Conservation (phyloP, 2,797 vertebrate species). For the Phaenicophaeus curvirostris region DNA sequence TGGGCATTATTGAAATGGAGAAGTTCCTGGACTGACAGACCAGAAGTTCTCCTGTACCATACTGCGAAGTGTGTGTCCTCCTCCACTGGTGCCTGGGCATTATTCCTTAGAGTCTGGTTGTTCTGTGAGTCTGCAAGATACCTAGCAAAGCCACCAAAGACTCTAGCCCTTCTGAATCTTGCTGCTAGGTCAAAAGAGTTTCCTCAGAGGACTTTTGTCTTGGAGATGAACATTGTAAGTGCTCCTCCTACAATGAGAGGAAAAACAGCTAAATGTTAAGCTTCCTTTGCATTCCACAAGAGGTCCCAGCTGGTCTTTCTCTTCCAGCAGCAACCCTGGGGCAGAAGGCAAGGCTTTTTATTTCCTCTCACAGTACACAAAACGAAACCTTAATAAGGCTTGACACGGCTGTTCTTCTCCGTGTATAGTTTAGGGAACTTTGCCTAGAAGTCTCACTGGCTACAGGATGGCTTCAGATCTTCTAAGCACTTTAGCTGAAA, state of each 20-base stretch:
- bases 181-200: neutral
- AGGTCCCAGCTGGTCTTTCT: conserved; percentile 64
- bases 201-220: neutral
- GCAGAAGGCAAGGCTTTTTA: conserved; percentile 36
- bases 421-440: neutral
- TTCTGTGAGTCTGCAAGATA: neutral
- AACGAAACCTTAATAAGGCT: neutral
- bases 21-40: neutral
- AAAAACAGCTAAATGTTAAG: conserved; percentile 47
- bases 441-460: neutral
- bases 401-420: neutral
- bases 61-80: neutral
- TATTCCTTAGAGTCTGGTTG: neutral
- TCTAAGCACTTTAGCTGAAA: neutral
- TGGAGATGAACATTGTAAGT: neutral
- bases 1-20: neutral
- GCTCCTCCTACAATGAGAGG: neutral
- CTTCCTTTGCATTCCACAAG: conserved; percentile 65
- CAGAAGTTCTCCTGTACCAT: neutral
- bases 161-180: neutral
- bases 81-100: neutral
- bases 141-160: neutral
- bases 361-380: conserved; percentile 33
- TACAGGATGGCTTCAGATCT: neutral
- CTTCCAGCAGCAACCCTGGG: conserved; percentile 38